Conservation (phyloP, 2,113 vertebrate species). For the Pardalotus punctatus region DNA sequence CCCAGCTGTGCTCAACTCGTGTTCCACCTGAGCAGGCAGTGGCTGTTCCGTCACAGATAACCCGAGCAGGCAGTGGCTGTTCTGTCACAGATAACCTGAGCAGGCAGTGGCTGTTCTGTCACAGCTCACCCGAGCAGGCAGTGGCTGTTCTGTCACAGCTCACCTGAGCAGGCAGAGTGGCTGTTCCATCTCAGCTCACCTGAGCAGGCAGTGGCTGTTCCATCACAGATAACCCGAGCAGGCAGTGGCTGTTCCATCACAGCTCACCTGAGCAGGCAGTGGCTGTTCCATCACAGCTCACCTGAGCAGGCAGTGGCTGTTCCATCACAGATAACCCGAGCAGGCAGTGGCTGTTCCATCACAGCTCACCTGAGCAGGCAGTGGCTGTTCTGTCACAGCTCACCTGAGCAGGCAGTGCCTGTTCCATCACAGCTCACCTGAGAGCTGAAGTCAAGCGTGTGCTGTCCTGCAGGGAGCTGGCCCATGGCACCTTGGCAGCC, state of each 20-base stretch:
- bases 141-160: background rate
- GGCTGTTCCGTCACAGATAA: background rate
- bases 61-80: too few relatives aligned
- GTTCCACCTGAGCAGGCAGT: too few relatives aligned
- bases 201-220: background rate
- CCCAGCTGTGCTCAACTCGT: background rate
- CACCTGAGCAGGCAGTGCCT: too few relatives aligned
- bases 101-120: too few relatives aligned
- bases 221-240: background rate
- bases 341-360: background rate
- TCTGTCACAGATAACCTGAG: background rate
- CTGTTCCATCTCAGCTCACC: background rate
- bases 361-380: background rate
- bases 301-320: too few relatives aligned
- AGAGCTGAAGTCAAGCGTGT: background rate
- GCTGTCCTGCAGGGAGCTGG: background rate
- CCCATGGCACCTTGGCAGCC: background rate
- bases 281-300: too few relatives aligned
- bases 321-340: too few relatives aligned
- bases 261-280: background rate
- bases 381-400: background rate
- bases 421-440: background rate
- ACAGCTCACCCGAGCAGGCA: too few relatives aligned
- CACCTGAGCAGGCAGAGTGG: too few relatives aligned
- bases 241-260: too few relatives aligned